Evolutionary conservation across 2,888 invertebrate species (phyloP).

Genomic region (Alcis repandata): DNA sequence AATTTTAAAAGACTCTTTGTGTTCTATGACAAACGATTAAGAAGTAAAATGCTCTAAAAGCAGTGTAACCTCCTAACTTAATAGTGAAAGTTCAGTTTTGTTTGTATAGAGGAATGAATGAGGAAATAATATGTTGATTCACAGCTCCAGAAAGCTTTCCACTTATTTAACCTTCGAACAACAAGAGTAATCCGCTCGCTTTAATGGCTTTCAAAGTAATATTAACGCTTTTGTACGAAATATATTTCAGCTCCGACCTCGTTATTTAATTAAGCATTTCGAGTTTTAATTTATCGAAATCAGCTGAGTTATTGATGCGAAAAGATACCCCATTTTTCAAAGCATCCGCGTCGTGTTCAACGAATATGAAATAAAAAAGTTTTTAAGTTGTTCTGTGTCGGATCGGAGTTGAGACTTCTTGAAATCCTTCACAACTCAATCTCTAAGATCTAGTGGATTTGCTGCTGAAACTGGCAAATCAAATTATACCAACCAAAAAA

Average conservation of each 20-base stretch:
- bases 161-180: slow-evolving; percentile 35
- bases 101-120: slow-evolving; percentile 14
- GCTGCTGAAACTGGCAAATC: slow-evolving; percentile 50
- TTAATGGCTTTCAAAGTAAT: slow-evolving; percentile 43
- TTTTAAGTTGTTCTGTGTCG: not conserved
- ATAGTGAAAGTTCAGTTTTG: not conserved
- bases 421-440: slow-evolving; percentile 49
- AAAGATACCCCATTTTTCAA: slow-evolving; percentile 10
- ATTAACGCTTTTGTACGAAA: slow-evolving; percentile 37
- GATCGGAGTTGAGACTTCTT: slow-evolving; percentile 4
- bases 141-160: slow-evolving; percentile 22
- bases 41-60: not conserved
- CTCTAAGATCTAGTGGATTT: slow-evolving; percentile 40
- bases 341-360: slow-evolving; percentile 7
- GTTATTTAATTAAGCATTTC: slow-evolving; percentile 32
- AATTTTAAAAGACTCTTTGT: no score
- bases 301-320: slow-evolving; percentile 19
- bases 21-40: no score
- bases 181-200: slow-evolving; percentile 37
- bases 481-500: slow-evolving; percentile 13
- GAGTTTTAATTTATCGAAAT: slow-evolving; percentile 32
- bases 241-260: slow-evolving; percentile 34
- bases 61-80: not conserved
- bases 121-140: slow-evolving; percentile 25
- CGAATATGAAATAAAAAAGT: not conserved